Conservation (phyloP, 2,797 vertebrate species). For the Sarcoramphus papa region DNA sequence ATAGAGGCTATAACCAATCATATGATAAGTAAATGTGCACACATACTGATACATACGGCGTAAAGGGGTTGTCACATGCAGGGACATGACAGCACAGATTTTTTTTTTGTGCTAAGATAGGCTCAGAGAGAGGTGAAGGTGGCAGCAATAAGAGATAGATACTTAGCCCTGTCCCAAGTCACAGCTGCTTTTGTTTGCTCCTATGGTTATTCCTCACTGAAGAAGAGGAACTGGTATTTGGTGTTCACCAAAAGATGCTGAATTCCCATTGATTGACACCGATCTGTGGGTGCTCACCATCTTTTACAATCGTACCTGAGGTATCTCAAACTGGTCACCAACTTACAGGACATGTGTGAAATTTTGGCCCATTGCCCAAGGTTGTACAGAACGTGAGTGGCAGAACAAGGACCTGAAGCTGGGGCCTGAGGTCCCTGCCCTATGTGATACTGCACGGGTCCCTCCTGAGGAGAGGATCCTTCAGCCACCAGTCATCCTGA, state of each 20-base stretch:
- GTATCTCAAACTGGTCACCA: not conserved
- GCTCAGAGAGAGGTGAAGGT: not conserved
- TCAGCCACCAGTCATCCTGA: not conserved
- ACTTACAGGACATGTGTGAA: not conserved
- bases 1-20: not conserved
- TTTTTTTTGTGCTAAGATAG: not conserved
- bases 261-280: not conserved
- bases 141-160: not conserved
- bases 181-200: not conserved
- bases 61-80: not conserved
- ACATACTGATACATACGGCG: fast-evolving
- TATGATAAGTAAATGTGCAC: not conserved
- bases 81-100: not conserved
- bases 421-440: not conserved
- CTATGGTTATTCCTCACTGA: not conserved
- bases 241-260: not conserved
- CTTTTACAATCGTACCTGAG: not conserved
- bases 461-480: not conserved
- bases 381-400: not conserved
- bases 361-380: not conserved
- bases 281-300: not conserved
- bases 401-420: not conserved
- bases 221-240: not conserved
- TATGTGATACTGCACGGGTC: fast-evolving
- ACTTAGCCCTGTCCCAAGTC: not conserved